These are phyloP conservation scores for Centropristis striata DNA, from an alignment of 2,113 vertebrate genomes.

Conservation along the genomic window DNA sequence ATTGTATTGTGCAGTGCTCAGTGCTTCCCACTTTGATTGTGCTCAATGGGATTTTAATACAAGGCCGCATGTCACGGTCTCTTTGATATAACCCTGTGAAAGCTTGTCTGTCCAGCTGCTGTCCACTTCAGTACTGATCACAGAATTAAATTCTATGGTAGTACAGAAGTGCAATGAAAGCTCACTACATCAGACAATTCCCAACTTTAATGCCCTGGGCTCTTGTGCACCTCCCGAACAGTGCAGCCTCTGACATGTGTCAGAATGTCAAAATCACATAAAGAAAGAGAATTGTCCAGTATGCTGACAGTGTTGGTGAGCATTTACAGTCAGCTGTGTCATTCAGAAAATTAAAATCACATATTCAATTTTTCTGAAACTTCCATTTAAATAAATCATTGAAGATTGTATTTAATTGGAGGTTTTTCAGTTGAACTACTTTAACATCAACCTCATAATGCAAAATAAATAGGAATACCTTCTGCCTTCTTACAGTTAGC, in stretches of 20 bases:
- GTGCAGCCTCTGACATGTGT: slow-evolving; percentile 14
- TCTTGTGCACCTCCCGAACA: not conserved
- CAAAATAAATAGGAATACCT: too few relatives aligned
- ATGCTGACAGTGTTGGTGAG: not conserved
- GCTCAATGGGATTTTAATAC: not conserved
- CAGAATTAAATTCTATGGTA: not conserved
- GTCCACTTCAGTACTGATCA: slow-evolving; percentile 8
- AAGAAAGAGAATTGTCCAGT: slow-evolving; percentile 13
- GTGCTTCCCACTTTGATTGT: not conserved
- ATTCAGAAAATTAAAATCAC: not conserved
- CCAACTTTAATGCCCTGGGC: not conserved
- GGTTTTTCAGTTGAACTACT: too few relatives aligned
- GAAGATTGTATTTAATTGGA: too few relatives aligned
- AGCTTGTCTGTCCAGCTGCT: slow-evolving; percentile 1
- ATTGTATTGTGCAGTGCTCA: not conserved
- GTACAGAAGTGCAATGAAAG: slow-evolving; percentile 19
- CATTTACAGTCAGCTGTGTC: not conserved
- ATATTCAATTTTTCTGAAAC: not conserved
- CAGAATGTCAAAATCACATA: slow-evolving; percentile 23
- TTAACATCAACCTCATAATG: too few relatives aligned
- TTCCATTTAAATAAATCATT: not conserved
- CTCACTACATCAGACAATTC: slow-evolving; percentile 7
- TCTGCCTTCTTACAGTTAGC: too few relatives aligned
- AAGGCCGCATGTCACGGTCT: not conserved
- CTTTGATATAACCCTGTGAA: slow-evolving; percentile 16